Evolutionary conservation across 2,797 vertebrate species (phyloP), one percentile per base, ranked within the genome.

Genomic region (Parotocinclus haroldoi): DNA sequence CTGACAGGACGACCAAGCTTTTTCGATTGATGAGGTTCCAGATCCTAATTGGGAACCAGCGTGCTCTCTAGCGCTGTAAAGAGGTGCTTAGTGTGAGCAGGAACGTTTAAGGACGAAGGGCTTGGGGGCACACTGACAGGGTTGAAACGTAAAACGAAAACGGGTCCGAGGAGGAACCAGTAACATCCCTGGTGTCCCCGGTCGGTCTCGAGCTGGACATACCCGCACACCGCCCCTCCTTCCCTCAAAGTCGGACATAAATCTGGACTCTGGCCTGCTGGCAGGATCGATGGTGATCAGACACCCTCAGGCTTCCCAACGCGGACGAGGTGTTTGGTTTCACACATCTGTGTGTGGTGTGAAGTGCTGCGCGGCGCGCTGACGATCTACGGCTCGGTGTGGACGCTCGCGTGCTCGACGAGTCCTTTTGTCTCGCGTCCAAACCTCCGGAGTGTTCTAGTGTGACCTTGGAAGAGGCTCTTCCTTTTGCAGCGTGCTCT

Each of bases 201-300:
- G 13, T 80, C n/a, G 6, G 13, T 80, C 61, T 66, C 56, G 75
- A 12, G 77, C 73, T 79, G 7, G n/a, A 14, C n/a, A 10, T 27
- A 7, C 46, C 7, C 18, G 1, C 53, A 19, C 42, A 17, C 40
- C 10, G 2, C 27, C 27, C 27, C 27, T 27, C 27, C 27, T 27
- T 27, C 5, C 27, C 53, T 62, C 10, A 11, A 19, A 63, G 50
- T 53, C 10, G 36, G 27, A 60, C 40, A 51, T 68, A 48, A 69
- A 48, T 61, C 57, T 53, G 42, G 19, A 45, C 39, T 3, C 14
- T 18, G 46, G 46, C 36, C 8, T 45, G 16, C 1, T 5, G 66
- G 44, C 39, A 55, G 44, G 45, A 10, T 13, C 13, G 14, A 37
- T 49, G 58, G 18, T 0, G 37, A 27, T 50, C 39, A 17, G n/a